Evolutionary conservation across 2,797 vertebrate species (phyloP).

Genomic region (Chromis chromis): DNA sequence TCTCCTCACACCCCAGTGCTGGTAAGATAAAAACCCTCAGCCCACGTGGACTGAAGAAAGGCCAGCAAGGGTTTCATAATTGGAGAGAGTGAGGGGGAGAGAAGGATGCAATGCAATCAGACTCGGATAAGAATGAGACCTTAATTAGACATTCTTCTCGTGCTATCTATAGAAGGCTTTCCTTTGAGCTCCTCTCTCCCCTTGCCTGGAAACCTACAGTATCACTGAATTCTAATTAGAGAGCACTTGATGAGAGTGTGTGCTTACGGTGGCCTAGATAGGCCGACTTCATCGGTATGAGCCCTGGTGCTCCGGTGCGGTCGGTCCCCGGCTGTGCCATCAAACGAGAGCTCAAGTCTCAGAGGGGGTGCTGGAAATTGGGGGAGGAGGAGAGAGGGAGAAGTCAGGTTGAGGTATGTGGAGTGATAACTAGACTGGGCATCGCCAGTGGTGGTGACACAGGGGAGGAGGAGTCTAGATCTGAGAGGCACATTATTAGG

Average conservation of each 20-base stretch:
- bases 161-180: conserved; percentile 74
- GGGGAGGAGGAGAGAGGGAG: conserved; percentile 23
- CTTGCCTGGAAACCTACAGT: conserved; percentile 59
- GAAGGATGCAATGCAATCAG: conserved; percentile 65
- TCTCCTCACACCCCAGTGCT: conserved; percentile 71
- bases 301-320: conserved; percentile 40
- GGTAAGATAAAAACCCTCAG: conserved; percentile 61
- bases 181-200: conserved; percentile 54
- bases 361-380: conserved; percentile 35
- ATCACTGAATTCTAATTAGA: conserved; percentile 82
- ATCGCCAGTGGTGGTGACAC: conserved; percentile 38
- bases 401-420: conserved; percentile 38
- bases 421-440: conserved; percentile 65
- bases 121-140: conserved; percentile 71
- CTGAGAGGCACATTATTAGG: conserved; percentile 48
- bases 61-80: conserved; percentile 72
- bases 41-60: conserved; percentile 67
- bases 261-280: conserved; percentile 77
- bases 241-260: conserved; percentile 72
- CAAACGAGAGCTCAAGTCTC: conserved; percentile 64
- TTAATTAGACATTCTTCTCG: conserved; percentile 82
- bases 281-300: conserved; percentile 68
- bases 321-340: conserved; percentile 68
- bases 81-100: conserved; percentile 61
- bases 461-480: conserved; percentile 36